Base-by-base conservation (phyloP, 2,888 invertebrate species). In the Orchestes rusci region DNA sequence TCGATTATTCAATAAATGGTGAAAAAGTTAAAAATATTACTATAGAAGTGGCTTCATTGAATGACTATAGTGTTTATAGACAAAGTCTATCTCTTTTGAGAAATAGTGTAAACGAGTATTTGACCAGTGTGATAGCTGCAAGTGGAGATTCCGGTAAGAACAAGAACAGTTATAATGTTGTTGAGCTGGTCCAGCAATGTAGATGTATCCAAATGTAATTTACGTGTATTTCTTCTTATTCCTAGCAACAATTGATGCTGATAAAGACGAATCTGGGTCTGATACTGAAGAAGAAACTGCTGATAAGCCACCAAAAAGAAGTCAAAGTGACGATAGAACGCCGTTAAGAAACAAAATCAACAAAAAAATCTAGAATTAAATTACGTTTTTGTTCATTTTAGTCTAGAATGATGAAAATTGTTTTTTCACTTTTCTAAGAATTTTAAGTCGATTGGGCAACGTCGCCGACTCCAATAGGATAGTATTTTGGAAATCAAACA, bases 71-170 rank as follows among this genome's bases (percentile, higher is more conserved):
- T 27, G 41, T 45, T 8, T 57, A 55, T 43, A 33, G 50, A 16
- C 51, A 48, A 13, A 39, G 50, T 4, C 44, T 58, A 29, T 55
- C 47, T 30, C 29, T 28, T 16, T 45, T 58, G 3, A 54, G 57
- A 39, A 53, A 44, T 40, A 43, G 38, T 29, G 52, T 56, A 15
- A 59, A 59, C 42, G 41, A 41, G n/a, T 55, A 48, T 43, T 45
- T 59, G 16, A 58, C 58, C 2, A 39, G 48, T 27, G 43, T 58
- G 16, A 53, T 59, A 2, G 51, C 53, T 28, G 23, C 39, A 13
- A n/a, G n/a, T n/a, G n/a, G n/a, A n/a, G 53, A 54, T 19, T 42
- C 46, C 48, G 31, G 39, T 45, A 36, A 29, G 18, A 30, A n/a
- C n/a, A n/a, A n/a, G n/a, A n/a, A n/a, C n/a, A n/a, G n/a, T n/a